These are phyloP conservation scores for Pontoporia blainvillei DNA, from an alignment of 2,113 vertebrate species.

Conservation along the genomic window DNA sequence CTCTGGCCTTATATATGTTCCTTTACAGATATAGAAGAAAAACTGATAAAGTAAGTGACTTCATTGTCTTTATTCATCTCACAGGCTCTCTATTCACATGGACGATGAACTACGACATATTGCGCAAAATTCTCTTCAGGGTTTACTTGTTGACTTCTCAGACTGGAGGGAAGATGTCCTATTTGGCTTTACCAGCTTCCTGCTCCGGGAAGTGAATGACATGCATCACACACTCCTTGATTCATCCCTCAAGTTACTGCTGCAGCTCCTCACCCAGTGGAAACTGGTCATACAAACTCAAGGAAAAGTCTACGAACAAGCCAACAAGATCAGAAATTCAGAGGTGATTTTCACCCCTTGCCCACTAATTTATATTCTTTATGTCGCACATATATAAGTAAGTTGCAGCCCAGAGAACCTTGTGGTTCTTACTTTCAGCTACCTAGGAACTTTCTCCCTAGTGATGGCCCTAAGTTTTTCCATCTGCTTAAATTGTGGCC, in stretches of 20 bases:
- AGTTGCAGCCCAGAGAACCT: neutral
- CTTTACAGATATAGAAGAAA: neutral
- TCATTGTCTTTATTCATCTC: constrained; percentile 10
- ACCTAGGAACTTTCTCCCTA: neutral
- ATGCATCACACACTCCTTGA: constrained; percentile 95
- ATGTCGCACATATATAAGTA: rapidly evolving
- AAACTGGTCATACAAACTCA: constrained; percentile 93
- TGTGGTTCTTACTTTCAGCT: neutral
- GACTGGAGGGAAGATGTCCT: constrained; percentile 98
- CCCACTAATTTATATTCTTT: neutral
- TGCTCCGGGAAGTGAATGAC: constrained; percentile 96
- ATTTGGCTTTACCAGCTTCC: constrained; percentile 96
- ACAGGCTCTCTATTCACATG: constrained; percentile 97
- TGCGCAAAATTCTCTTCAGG: constrained; percentile 97
- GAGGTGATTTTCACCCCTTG: constrained; percentile 83
- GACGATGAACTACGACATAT: constrained; percentile 98
- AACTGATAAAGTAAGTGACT: neutral
- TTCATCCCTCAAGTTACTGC: constrained; percentile 94
- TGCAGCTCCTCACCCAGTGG: constrained; percentile 98
- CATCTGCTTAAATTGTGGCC: neutral
- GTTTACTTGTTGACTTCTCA: constrained; percentile 94
- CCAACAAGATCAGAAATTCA: constrained; percentile 84
- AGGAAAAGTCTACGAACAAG: constrained; percentile 86
- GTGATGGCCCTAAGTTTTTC: neutral
- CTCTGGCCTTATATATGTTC: neutral